A percentile compares a stretch with the other conserved stretches of the same genome.
Conservation (phyloP, 2,888 invertebrate genomes). For the Abrostola triplasia region DNA sequence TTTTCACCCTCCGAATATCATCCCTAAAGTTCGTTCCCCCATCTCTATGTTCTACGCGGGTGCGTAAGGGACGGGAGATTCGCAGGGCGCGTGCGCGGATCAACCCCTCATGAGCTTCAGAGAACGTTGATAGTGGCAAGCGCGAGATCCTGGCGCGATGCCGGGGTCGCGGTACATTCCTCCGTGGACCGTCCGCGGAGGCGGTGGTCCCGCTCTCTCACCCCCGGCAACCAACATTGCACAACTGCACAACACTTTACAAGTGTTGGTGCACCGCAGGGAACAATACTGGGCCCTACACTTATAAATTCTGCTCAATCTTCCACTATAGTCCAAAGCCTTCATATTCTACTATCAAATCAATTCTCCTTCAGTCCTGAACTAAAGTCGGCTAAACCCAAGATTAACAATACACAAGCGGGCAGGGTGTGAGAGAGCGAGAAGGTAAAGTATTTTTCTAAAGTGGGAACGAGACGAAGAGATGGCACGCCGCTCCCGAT, state of each 20-base stretch:
- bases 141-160: constrained; percentile 82
- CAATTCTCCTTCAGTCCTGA: constrained; percentile 43
- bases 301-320: constrained; percentile 34
- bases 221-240: constrained; percentile 69
- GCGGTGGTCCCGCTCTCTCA: constrained; percentile 87
- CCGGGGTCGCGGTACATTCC: constrained; percentile 82
- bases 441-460: constrained; percentile 75
- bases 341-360: constrained; percentile 33
- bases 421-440: constrained; percentile 86
- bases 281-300: constrained; percentile 49
- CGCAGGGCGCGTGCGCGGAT: constrained; percentile 80
- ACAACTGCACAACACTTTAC: constrained; percentile 56
- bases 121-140: constrained; percentile 80
- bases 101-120: constrained; percentile 83
- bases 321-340: constrained; percentile 27
- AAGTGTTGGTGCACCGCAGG: constrained; percentile 63
- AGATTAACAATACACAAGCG: constrained; percentile 63
- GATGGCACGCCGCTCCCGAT: constrained; percentile 80
- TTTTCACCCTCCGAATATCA: constrained; percentile 86
- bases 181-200: constrained; percentile 84
- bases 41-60: constrained; percentile 65
- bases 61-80: constrained; percentile 68
- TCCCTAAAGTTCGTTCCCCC: constrained; percentile 79
- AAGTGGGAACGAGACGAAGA: constrained; percentile 86
- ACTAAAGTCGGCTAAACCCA: constrained; percentile 47